Conservation (phyloP, 1,140 invertebrate species). For the Formica selysi region DNA sequence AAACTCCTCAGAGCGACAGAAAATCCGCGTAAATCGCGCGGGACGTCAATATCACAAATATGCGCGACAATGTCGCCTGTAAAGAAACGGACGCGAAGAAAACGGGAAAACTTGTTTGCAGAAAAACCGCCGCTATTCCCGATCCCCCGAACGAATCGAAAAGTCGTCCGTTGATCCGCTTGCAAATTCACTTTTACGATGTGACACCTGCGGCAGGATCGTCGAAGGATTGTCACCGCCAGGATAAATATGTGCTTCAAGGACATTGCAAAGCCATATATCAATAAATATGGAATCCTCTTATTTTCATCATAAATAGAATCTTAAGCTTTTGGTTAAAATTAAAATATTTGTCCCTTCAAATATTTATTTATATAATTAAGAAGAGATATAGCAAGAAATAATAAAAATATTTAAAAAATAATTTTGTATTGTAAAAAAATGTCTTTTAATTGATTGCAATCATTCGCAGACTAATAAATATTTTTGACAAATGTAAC, state of each 20-base stretch:
- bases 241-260: constrained; percentile 13
- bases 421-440: not conserved
- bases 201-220: constrained; percentile 62
- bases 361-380: not conserved
- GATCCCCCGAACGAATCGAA: constrained; percentile 45
- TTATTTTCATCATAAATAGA: no score
- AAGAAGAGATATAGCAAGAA: not conserved
- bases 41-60: constrained; percentile 56
- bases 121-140: constrained; percentile 20
- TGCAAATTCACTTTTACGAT: constrained; percentile 60
- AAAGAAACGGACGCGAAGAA: constrained; percentile 29
- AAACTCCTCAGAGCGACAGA: constrained; percentile 19
- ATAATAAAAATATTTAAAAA: not conserved
- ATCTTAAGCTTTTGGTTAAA: not conserved
- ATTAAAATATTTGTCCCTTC: not conserved
- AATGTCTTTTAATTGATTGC: not conserved
- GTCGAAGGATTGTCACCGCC: constrained; percentile 46
- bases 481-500: not conserved
- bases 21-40: constrained; percentile 47
- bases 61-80: constrained; percentile 22
- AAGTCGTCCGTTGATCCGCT: constrained; percentile 43
- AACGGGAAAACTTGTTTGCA: constrained; percentile 44
- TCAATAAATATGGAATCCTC: not conserved
- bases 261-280: not conserved
- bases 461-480: not conserved